Base-by-base conservation (phyloP, 1,140 invertebrate species). In the Pogonognathellus flavescens region DNA sequence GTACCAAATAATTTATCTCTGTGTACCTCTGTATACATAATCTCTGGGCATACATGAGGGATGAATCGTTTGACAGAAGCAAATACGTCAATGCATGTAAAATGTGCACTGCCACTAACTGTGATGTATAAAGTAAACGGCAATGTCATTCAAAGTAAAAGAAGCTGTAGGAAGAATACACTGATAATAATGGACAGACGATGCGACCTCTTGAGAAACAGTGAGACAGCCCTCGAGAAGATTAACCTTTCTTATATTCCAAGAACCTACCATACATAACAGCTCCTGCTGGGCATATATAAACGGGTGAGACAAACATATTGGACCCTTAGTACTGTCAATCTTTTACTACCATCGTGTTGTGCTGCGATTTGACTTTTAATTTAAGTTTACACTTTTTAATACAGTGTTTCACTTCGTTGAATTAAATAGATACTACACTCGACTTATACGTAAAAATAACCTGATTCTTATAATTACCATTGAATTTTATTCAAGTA, bases 241-340 rank as follows among this genome's bases (percentile, higher is more conserved):
- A 76, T 76, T 31, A 76, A 76, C 70, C 70, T 76, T 76, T 76
- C 6, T 49, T n/a, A 31, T 13, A n/a, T 76, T 31, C 31, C 31
- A 25, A 49, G 14, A 31, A 25, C 31, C 31, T 41, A 41, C 31
- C 31, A 41, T 41, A 41, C 31, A 41, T 41, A 41, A 41, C 31
- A 41, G 6, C 31, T 41, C 6, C 62, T 66, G 5, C 62, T 25
- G 22, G 70, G 16, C 16, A 50, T 76, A 76, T 76, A 76, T 76
- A 76, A 76, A 76, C 41, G 70, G 70, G 49, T 50, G 70, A 16
- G 31, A 76, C 31, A n/a, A 0, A 16, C 16, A 50, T 13, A 31
- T n/a, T 18, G 16, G 70, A 76, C 70, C 70, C 70, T 76, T 76
- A 76, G 70, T 76, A 49, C 31, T 49, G 70, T 76, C 70, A 76